Percentiles rank a stretch among this genome's conserved stretches.
phyloP scores from a whole-genome alignment of 2,113 vertebrate genomes.

The Physeter macrocephalus region DNA sequence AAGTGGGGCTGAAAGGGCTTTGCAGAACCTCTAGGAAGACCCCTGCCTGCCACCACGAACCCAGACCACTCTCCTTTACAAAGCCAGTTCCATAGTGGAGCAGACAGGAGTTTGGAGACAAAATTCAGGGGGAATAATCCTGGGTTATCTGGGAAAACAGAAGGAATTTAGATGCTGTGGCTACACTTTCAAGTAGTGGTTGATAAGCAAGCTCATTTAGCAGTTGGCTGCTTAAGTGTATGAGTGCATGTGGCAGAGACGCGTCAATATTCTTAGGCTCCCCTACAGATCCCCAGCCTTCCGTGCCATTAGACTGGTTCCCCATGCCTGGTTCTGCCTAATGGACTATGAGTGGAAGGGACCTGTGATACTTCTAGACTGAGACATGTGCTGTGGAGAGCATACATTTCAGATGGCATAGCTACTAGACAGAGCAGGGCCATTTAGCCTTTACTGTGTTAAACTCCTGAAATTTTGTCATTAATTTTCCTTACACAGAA shows the following conservation, averaged over 20 bases:
- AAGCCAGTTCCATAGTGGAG: background rate
- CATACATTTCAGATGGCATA: background rate
- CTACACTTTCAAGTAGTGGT: background rate
- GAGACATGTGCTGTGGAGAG: background rate
- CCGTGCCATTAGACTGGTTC: background rate
- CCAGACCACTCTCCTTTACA: background rate
- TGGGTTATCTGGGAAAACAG: background rate
- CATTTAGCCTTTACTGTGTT: background rate
- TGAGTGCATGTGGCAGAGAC: fast-evolving
- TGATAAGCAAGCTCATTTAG: background rate
- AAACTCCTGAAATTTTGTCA: background rate
- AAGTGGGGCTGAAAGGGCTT: background rate
- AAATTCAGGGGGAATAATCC: background rate
- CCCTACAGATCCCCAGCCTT: background rate
- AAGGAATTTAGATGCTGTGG: background rate
- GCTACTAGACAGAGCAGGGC: background rate
- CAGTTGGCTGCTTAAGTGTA: background rate
- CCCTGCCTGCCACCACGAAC: background rate
- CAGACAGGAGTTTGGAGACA: background rate
- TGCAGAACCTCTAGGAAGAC: background rate
- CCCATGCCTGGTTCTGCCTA: background rate
- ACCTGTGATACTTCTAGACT: background rate
- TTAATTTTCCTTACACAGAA: background rate
- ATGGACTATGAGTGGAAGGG: background rate
- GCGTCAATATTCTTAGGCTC: background rate